These are phyloP conservation scores for Bombus ignitus DNA, from an alignment of 1,140 invertebrate species.

Conservation along the genomic window DNA sequence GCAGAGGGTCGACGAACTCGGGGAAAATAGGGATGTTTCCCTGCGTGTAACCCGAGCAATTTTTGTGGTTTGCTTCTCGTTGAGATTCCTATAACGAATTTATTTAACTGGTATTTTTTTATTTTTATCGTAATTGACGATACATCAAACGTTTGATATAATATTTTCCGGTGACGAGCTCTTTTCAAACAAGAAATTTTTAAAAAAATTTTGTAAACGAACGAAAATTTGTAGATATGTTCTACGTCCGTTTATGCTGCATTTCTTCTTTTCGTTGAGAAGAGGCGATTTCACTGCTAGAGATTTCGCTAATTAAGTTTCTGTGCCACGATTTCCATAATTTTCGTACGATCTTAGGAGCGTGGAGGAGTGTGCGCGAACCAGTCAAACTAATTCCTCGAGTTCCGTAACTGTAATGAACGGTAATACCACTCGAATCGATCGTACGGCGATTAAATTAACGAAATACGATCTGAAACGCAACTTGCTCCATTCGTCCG, in stretches of 20 bases:
- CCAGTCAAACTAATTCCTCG: slow-evolving; percentile 10
- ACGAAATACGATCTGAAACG: not conserved
- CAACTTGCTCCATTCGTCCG: not conserved
- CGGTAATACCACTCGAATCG: slow-evolving; percentile 14
- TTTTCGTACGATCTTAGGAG: not conserved
- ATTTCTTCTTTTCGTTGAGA: not conserved
- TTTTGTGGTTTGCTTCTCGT: not conserved
- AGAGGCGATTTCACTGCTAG: not conserved
- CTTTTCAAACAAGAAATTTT: too few relatives aligned
- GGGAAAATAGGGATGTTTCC: not conserved
- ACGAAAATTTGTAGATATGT: not conserved
- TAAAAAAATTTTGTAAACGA: rapidly evolving
- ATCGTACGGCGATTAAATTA: slow-evolving; percentile 8
- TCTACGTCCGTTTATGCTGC: not conserved
- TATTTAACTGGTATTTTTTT: not conserved
- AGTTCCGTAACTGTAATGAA: slow-evolving; percentile 33
- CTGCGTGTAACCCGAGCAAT: not conserved
- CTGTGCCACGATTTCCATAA: slow-evolving; percentile 13
- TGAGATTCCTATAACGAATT: not conserved
- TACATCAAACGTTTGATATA: not conserved
- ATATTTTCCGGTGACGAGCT: not conserved
- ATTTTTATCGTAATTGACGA: not conserved
- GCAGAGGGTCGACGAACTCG: not conserved
- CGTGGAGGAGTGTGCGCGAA: not conserved
- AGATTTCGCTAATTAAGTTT: slow-evolving; percentile 28